A percentile compares a stretch with the other conserved stretches of the same genome.
Evolutionary conservation across 2,888 invertebrate genomes (phyloP).

Genomic region (Himalopsyche japonica): DNA sequence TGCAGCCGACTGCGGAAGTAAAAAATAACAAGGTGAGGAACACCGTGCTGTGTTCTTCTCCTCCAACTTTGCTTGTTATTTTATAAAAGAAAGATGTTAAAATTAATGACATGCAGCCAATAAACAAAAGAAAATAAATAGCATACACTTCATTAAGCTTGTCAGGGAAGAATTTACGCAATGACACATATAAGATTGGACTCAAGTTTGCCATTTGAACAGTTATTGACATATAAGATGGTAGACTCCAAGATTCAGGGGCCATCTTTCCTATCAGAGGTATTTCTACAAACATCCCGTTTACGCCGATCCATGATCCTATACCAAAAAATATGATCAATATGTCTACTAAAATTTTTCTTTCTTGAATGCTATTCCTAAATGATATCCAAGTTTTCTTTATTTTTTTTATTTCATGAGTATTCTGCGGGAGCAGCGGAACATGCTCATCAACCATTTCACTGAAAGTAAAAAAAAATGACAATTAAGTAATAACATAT

Average conservation of each 20-base stretch:
- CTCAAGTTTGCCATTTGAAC: conserved; percentile 85
- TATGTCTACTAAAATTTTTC: conserved; percentile 58
- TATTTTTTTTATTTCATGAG: background rate
- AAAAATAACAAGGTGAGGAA: conserved; percentile 68
- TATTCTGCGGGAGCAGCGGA: background rate
- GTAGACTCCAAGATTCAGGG: conserved; percentile 87
- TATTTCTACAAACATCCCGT: conserved; percentile 85
- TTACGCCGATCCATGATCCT: conserved; percentile 86
- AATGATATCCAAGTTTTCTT: background rate
- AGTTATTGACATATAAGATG: conserved; percentile 80
- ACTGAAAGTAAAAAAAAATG: background rate
- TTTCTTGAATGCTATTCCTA: background rate
- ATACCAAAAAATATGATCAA: conserved; percentile 78
- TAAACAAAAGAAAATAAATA: conserved; percentile 59
- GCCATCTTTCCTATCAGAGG: conserved; percentile 78
- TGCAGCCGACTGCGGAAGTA: conserved; percentile 77
- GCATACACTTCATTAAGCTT: conserved; percentile 57
- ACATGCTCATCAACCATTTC: background rate
- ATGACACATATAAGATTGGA: conserved; percentile 68
- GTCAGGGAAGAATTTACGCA: conserved; percentile 54
- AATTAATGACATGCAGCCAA: conserved; percentile 61
- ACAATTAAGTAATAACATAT: too few species aligned
- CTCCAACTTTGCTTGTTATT: conserved; percentile 58
- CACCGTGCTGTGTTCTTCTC: conserved; percentile 58
- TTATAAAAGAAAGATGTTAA: conserved; percentile 65